These are phyloP conservation scores for Busseola fusca DNA, from an alignment of 2,888 invertebrate genomes.

Conservation along the genomic window DNA sequence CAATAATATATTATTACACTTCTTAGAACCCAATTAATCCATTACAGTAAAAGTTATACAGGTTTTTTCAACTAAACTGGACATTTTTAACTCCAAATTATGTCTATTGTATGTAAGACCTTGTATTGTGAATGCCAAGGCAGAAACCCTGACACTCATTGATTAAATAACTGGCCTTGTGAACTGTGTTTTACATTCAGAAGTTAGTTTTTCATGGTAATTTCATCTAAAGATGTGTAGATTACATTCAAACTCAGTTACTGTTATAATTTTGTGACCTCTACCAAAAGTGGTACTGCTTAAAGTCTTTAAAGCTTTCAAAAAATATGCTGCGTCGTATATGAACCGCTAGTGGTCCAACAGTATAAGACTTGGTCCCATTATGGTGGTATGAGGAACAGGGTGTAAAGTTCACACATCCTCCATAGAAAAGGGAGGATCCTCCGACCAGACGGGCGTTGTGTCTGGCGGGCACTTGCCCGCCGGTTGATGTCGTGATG, in stretches of 20 bases:
- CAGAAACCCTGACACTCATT: constrained; percentile 36
- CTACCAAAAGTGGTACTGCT: not conserved
- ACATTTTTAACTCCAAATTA: constrained; percentile 2
- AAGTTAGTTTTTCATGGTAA: constrained; percentile 32
- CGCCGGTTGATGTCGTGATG: too few species aligned
- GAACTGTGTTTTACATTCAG: constrained; percentile 23
- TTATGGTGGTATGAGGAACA: too few species aligned
- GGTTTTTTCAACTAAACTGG: constrained; percentile 2
- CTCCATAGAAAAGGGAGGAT: too few species aligned
- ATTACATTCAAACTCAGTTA: not conserved
- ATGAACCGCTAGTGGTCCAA: too few species aligned
- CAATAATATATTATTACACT: not conserved
- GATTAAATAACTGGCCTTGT: constrained; percentile 43
- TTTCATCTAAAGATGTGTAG: constrained; percentile 1
- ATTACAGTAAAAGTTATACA: not conserved
- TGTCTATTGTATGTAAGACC: constrained; percentile 35
- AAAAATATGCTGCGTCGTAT: too few species aligned
- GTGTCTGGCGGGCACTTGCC: too few species aligned
- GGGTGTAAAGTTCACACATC: too few species aligned
- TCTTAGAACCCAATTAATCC: not conserved
- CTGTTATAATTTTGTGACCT: constrained; percentile 14
- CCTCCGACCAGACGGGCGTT: too few species aligned
- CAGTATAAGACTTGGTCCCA: too few species aligned
- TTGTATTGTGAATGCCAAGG: constrained; percentile 60
- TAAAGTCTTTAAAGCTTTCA: not conserved